Evolutionary conservation across 2,888 invertebrate species (phyloP).

Genomic region (Spilarctia lutea): DNA sequence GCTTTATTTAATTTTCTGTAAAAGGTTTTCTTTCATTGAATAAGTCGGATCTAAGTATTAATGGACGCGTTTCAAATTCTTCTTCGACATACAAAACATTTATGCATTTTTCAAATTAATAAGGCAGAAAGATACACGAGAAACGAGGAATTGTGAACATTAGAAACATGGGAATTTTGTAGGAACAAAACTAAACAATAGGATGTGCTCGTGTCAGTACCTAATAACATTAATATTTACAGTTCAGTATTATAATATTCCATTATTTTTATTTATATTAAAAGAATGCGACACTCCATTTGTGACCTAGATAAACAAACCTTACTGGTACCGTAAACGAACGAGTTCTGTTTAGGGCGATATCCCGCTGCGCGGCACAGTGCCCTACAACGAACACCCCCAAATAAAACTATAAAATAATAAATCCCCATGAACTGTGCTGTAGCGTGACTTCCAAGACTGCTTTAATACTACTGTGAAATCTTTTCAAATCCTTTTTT

Average conservation of each 20-base stretch:
- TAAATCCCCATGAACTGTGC: constrained; percentile 67
- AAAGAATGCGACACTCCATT: background rate
- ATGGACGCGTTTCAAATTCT: no score
- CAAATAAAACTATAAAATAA: constrained; percentile 70
- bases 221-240: background rate
- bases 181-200: background rate
- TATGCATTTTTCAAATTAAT: no score
- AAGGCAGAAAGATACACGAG: background rate
- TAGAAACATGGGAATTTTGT: background rate
- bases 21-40: no score
- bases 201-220: background rate
- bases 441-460: constrained; percentile 63
- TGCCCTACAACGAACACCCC: constrained; percentile 58
- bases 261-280: background rate
- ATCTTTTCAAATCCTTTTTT: constrained; percentile 2
- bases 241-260: background rate
- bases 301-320: constrained; percentile 43
- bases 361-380: constrained; percentile 45
- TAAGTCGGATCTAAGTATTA: no score
- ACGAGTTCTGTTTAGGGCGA: constrained; percentile 42
- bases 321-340: constrained; percentile 40
- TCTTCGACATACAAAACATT: no score
- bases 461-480: constrained; percentile 24
- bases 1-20: no score
- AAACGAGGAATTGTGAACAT: background rate